Percentiles rank a stretch among this genome's conserved stretches.
Conservation (phyloP, 2,797 vertebrate species). For the Choloepus didactylus region DNA sequence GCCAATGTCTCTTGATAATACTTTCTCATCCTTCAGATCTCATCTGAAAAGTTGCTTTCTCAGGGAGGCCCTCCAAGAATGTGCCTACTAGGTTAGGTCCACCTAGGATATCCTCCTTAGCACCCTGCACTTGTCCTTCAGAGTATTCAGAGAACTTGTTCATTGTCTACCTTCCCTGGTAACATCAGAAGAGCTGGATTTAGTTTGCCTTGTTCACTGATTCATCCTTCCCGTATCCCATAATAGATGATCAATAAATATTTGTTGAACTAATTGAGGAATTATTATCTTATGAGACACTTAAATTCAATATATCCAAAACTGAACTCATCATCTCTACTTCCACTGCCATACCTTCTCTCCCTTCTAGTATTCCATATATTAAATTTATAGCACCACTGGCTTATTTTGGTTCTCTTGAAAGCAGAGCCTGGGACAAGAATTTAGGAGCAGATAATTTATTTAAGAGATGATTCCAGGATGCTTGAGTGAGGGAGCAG, state of each 20-base stretch:
- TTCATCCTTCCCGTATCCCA: neutral
- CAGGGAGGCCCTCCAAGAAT: neutral
- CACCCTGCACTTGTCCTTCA: neutral
- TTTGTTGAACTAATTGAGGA: neutral
- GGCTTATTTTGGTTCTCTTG: neutral
- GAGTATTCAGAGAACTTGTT: neutral
- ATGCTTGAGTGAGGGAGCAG: neutral
- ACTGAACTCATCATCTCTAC: neutral
- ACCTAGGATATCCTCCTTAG: neutral
- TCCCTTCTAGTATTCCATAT: neutral
- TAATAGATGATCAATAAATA: neutral
- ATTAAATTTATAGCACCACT: neutral
- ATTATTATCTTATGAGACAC: neutral
- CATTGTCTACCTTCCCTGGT: neutral
- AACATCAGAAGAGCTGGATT: neutral
- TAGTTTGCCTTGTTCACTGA: neutral
- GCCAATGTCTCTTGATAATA: neutral
- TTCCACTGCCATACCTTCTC: neutral
- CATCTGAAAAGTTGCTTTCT: constrained; percentile 20
- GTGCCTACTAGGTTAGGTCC: neutral
- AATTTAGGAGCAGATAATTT: neutral
- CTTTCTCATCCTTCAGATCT: neutral
- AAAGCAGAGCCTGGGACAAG: neutral
- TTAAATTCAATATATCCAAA: constrained; percentile 41
- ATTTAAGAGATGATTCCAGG: neutral